Evolutionary conservation across 2,888 invertebrate species (phyloP), one percentile per base, ranked within the genome.

Genomic region (Cecidostiba fungosa): DNA sequence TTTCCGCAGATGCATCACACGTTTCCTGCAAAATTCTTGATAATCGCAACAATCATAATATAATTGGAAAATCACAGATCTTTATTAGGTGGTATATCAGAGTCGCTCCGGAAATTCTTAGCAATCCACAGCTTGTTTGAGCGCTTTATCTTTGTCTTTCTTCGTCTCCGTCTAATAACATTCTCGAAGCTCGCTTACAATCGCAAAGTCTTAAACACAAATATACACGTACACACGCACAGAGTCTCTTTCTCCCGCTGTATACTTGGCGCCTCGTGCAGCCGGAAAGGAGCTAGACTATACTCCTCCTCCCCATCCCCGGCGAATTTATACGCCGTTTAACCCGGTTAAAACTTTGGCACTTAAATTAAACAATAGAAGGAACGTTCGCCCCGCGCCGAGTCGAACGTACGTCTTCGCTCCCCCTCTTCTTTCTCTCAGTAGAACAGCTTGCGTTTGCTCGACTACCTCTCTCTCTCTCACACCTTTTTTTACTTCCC

Each of bases 311-410:
- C 19, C 70, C 84, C 84, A 83, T 82, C 82, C 69, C 83, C 83
- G 88, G 89, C 89, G 89, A 91, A 92, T 92, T 92, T 92, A 92
- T 92, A 91, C 89, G 90, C 88, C 91, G 90, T 90, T 92, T 91
- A 91, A 92, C 91, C 91, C 89, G 89, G 90, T 91, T 91, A 91
- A 92, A 92, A 92, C 92, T 92, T 92, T 90, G 92, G 91, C 91
- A 91, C 92, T 92, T 92, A 91, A 92, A 92, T 92, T 91, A 92
- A 92, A 92, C 92, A 92, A 92, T 92, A 92, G 92, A 91, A 90
- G 89, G 90, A 91, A 91, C 90, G 87, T 86, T 86, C 87, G 82
- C 81, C 73, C 76, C 79, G 84, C 66, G 54, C 72, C 76, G 85
- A 89, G 90, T 90, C 90, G 90, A 91, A 91, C 90, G 90, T 90